Conservation (phyloP, 2,797 vertebrate species). For the Melanotaenia nigrans region DNA sequence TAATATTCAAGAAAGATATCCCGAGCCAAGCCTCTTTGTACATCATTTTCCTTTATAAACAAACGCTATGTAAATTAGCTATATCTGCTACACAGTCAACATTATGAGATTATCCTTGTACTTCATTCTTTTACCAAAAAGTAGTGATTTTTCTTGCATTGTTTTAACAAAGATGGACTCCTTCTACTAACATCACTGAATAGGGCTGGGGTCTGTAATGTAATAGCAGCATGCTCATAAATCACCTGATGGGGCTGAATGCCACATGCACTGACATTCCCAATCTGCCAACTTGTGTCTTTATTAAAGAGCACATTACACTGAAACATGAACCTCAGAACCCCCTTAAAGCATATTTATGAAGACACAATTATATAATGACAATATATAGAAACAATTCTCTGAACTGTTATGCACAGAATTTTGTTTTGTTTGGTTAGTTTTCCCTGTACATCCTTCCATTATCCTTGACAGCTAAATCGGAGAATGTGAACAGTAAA, state of each 20-base stretch:
- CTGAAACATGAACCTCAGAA: slow-evolving; percentile 27
- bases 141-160: slow-evolving; percentile 54
- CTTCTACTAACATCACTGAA: slow-evolving; percentile 64
- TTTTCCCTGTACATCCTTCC: slow-evolving; percentile 1
- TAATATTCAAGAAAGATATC: slow-evolving; percentile 51
- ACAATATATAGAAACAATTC: slow-evolving; percentile 34
- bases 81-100: slow-evolving; percentile 45
- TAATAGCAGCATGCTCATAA: slow-evolving; percentile 77
- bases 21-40: slow-evolving; percentile 1
- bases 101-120: slow-evolving; percentile 52
- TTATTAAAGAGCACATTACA: slow-evolving; percentile 78
- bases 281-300: slow-evolving; percentile 78
- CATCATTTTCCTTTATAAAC: slow-evolving; percentile 46
- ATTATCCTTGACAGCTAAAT: slow-evolving; percentile 61
- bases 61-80: slow-evolving; percentile 50
- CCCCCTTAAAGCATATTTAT: slow-evolving; percentile 33
- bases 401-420: slow-evolving; percentile 12
- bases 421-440: slow-evolving; percentile 6
- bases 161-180: slow-evolving; percentile 53
- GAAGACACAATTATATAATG: slow-evolving; percentile 43
- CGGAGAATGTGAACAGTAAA: slow-evolving; percentile 53
- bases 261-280: slow-evolving; percentile 73
- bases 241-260: slow-evolving; percentile 77
- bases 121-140: slow-evolving; percentile 64
- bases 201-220: slow-evolving; percentile 67